Conservation (phyloP, 2,888 invertebrate species). For the Melipona bicolor region DNA sequence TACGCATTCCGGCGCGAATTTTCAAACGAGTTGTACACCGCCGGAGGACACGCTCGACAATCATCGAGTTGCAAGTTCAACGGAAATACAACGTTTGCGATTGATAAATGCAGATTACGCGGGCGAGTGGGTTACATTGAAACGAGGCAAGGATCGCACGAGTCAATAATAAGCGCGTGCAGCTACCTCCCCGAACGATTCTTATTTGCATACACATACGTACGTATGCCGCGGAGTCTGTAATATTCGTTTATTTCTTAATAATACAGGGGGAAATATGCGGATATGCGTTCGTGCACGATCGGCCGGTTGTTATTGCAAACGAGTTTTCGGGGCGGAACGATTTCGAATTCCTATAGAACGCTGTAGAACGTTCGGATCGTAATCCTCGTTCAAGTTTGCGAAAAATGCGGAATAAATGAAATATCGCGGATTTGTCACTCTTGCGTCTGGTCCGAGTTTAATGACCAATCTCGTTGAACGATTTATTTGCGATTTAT, state of each 20-base stretch:
- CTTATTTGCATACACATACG: conserved; percentile 27
- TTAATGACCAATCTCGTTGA: conserved; percentile 36
- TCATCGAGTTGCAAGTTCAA: background rate
- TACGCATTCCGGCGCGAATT: background rate
- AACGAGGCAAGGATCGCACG: background rate
- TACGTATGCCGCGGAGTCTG: background rate
- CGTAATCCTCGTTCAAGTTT: background rate
- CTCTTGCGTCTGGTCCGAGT: background rate
- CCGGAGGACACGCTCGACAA: background rate
- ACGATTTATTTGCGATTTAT: conserved; percentile 41
- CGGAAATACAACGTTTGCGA: conserved; percentile 31
- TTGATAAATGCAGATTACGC: conserved; percentile 42
- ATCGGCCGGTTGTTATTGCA: conserved; percentile 3
- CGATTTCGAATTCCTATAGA: background rate
- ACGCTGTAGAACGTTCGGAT: background rate
- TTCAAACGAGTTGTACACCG: background rate
- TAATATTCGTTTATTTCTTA: conserved; percentile 22
- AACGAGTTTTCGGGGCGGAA: background rate
- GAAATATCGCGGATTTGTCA: too few species aligned
- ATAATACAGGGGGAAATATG: conserved; percentile 12
- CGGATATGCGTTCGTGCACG: conserved; percentile 12
- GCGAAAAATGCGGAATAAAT: background rate
- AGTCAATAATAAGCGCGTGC: conserved; percentile 32
- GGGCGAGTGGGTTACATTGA: background rate
- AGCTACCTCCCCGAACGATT: conserved; percentile 6